Conservation (phyloP, 2,113 vertebrate genomes). For the Chiloscyllium plagiosum region DNA sequence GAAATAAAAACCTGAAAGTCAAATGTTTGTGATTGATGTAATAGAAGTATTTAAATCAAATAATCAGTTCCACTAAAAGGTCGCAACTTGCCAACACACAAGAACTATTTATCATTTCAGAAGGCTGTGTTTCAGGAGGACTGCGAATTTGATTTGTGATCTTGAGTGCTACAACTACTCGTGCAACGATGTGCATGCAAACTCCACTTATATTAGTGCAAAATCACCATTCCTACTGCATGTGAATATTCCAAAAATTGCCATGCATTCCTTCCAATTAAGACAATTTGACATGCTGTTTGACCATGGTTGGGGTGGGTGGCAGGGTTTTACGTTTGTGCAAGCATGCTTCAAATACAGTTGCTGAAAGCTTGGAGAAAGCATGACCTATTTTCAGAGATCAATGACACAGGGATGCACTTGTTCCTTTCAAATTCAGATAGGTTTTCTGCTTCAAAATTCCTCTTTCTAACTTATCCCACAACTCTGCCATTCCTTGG, state of each 20-base stretch:
- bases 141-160: not conserved
- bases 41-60: not conserved
- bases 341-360: not conserved
- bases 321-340: not conserved
- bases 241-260: not conserved
- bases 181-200: not conserved
- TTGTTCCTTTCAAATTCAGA: not conserved
- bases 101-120: not conserved
- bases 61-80: not conserved
- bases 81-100: not conserved
- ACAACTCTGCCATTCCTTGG: not conserved
- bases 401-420: not conserved
- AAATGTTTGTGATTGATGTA: not conserved
- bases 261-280: not conserved
- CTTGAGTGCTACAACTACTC: not conserved
- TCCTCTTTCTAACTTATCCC: not conserved
- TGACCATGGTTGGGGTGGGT: not conserved
- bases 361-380: not conserved
- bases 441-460: not conserved
- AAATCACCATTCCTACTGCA: not conserved
- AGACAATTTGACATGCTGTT: not conserved
- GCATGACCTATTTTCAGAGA: not conserved
- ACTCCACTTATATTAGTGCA: not conserved
- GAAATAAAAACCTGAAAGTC: not conserved
- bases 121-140: not conserved